phyloP scores from a whole-genome alignment of 2,888 invertebrate genomes.

The Acleris holmiana region DNA sequence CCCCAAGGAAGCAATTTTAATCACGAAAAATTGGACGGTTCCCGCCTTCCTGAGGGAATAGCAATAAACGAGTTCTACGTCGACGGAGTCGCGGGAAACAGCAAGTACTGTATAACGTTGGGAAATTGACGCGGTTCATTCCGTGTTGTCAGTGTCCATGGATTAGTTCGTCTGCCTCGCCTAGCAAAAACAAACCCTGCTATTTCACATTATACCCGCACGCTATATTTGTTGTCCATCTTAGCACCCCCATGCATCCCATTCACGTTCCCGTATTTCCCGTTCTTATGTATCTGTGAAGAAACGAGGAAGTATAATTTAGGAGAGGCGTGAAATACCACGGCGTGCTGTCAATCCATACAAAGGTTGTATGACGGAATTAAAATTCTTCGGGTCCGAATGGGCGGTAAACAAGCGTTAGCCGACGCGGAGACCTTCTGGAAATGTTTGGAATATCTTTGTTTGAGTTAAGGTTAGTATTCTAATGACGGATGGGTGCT shows the following conservation, averaged over 20 bases:
- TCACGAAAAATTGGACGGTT: too few relatives aligned
- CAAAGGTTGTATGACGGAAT: conserved; percentile 64
- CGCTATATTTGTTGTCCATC: background rate
- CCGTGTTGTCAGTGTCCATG: too few relatives aligned
- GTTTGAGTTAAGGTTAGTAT: too few relatives aligned
- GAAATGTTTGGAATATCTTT: background rate
- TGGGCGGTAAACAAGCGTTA: conserved; percentile 34
- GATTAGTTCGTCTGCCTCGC: too few relatives aligned
- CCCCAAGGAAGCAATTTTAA: too few relatives aligned
- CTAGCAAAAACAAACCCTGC: too few relatives aligned
- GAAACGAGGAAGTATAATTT: conserved; percentile 74
- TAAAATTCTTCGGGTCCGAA: conserved; percentile 58
- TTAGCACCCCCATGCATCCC: conserved; percentile 23
- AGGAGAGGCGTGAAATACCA: conserved; percentile 74
- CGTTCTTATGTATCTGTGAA: conserved; percentile 45
- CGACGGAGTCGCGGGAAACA: too few relatives aligned
- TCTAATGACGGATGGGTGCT: too few relatives aligned
- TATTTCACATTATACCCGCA: background rate
- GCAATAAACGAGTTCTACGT: too few relatives aligned
- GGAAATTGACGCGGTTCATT: too few relatives aligned
- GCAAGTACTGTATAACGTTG: too few relatives aligned
- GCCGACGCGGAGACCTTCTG: conserved; percentile 2
- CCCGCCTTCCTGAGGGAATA: too few relatives aligned
- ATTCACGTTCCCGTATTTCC: conserved; percentile 25
- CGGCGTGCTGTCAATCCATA: conserved; percentile 60